Conservation (phyloP, 2,888 invertebrate genomes). For the Calliopum simillimum region DNA sequence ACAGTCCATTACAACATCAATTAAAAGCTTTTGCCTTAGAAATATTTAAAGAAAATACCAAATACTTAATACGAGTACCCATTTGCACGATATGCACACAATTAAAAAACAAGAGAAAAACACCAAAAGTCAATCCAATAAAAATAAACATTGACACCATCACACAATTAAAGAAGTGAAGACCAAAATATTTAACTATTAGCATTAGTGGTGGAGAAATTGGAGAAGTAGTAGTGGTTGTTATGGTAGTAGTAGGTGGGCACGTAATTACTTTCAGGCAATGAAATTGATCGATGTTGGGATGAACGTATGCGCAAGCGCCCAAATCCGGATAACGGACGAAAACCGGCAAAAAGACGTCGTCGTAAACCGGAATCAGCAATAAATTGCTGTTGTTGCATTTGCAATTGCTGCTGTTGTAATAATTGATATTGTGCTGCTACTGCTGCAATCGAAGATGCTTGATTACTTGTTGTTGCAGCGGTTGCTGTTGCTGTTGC, state of each 20-base stretch:
- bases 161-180: conserved; percentile 14
- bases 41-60: too few relatives aligned
- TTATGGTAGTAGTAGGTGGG: conserved; percentile 47
- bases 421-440: conserved; percentile 44
- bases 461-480: conserved; percentile 32
- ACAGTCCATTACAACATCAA: too few relatives aligned
- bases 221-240: conserved; percentile 42
- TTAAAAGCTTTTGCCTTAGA: too few relatives aligned
- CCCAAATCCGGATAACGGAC: conserved; percentile 78
- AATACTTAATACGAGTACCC: too few relatives aligned
- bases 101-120: too few relatives aligned
- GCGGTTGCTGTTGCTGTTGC: conserved; percentile 32
- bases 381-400: conserved; percentile 47
- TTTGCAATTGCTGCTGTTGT: conserved; percentile 46
- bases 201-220: conserved; percentile 36
- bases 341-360: conserved; percentile 83
- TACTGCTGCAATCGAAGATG: conserved; percentile 41
- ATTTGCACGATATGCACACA: too few relatives aligned
- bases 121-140: too few relatives aligned
- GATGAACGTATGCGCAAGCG: conserved; percentile 76
- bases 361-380: conserved; percentile 76
- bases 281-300: conserved; percentile 85
- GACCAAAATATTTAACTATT: conserved; percentile 53
- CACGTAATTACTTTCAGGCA: conserved; percentile 81
- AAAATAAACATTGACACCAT: too few relatives aligned